Evolutionary conservation across 2,888 invertebrate genomes (phyloP).

Genomic region (Thalpophila matura): DNA sequence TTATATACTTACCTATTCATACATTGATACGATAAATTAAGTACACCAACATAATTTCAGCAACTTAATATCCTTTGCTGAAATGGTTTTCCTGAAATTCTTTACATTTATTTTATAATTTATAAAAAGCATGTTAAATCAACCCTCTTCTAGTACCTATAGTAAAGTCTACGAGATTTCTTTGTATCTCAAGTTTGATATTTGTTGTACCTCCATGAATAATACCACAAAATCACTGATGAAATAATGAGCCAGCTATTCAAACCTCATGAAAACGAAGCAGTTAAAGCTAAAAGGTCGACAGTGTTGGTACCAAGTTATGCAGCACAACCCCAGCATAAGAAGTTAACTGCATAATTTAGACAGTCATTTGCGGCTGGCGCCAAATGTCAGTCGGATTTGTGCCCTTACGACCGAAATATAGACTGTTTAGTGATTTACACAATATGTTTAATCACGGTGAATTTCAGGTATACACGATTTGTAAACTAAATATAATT

Average conservation of each 20-base stretch:
- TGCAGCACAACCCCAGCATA: slow-evolving; percentile 55
- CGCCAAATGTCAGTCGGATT: slow-evolving; percentile 79
- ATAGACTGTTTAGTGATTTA: slow-evolving; percentile 41
- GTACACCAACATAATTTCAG: too few relatives aligned
- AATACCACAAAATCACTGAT: slow-evolving; percentile 30
- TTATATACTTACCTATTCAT: too few relatives aligned
- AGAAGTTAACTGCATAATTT: slow-evolving; percentile 84
- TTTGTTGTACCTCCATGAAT: slow-evolving; percentile 19
- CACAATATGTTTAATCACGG: slow-evolving; percentile 45
- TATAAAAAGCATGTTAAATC: too few relatives aligned
- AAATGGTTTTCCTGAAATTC: background rate
- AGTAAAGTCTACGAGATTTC: background rate
- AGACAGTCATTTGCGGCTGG: slow-evolving; percentile 80
- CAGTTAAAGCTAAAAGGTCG: slow-evolving; percentile 61
- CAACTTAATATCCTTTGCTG: too few relatives aligned
- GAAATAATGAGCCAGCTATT: slow-evolving; percentile 49
- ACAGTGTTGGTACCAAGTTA: slow-evolving; percentile 39
- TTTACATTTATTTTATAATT: too few relatives aligned
- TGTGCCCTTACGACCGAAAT: slow-evolving; percentile 63
- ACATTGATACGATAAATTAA: too few relatives aligned
- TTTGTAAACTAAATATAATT: slow-evolving; percentile 48
- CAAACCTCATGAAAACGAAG: slow-evolving; percentile 45
- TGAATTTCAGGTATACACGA: slow-evolving; percentile 53
- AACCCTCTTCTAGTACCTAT: background rate
- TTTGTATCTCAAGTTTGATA: slow-evolving; percentile 19